Evolutionary conservation across 2,888 invertebrate genomes (phyloP).

Genomic region (Trichopria drosophilae): DNA sequence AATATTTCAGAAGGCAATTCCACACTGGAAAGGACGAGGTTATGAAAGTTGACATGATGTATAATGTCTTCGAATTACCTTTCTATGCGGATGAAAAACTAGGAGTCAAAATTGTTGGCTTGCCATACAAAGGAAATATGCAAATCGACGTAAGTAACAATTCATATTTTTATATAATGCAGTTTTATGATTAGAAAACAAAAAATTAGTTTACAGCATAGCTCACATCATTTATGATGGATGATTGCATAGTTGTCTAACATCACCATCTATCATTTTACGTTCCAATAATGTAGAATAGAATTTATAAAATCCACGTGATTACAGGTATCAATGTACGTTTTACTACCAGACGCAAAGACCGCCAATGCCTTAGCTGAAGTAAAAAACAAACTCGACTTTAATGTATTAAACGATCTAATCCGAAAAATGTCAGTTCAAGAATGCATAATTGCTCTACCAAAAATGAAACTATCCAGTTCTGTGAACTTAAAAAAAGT

Average conservation of each 20-base stretch:
- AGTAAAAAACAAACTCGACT: constrained; percentile 60
- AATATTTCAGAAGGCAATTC: constrained; percentile 66
- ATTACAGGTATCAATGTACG: constrained; percentile 64
- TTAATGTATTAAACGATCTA: constrained; percentile 60
- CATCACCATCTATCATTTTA: too few species aligned
- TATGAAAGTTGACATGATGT: constrained; percentile 66
- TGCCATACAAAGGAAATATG: constrained; percentile 77
- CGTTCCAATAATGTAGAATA: too few species aligned
- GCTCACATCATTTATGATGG: too few species aligned
- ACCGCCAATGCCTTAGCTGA: constrained; percentile 58
- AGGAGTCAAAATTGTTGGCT: constrained; percentile 66
- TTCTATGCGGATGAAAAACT: constrained; percentile 60
- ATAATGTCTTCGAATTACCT: constrained; percentile 64
- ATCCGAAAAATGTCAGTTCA: constrained; percentile 59
- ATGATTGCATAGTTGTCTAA: too few species aligned
- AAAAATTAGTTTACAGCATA: too few species aligned
- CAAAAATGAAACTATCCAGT: constrained; percentile 72
- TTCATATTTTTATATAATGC: too few species aligned
- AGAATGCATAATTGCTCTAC: constrained; percentile 65
- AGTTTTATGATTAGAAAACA: too few species aligned
- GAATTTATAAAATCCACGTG: too few species aligned
- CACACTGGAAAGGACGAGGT: constrained; percentile 47
- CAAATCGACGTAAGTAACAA: too few species aligned
- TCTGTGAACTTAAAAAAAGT: constrained; percentile 62
- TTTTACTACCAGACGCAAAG: constrained; percentile 65